Percentiles rank a stretch among this genome's conserved stretches.
Evolutionary conservation across 2,888 invertebrate genomes (phyloP).

Genomic region (Pardosa pseudoannulata): DNA sequence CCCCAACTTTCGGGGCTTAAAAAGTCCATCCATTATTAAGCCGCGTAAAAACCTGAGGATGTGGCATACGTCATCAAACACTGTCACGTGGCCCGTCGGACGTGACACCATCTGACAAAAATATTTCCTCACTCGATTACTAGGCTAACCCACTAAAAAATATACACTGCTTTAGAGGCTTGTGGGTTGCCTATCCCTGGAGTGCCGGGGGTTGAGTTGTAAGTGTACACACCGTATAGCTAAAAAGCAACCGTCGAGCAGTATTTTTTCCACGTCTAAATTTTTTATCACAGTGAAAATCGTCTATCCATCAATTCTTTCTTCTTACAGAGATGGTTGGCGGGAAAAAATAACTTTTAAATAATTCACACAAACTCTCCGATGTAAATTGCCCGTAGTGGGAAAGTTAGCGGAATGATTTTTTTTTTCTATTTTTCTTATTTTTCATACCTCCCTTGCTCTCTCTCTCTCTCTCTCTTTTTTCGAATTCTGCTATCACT

Average conservation of each 20-base stretch:
- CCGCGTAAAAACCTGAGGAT: constrained; percentile 50
- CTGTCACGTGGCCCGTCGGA: constrained; percentile 38
- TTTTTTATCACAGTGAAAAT: constrained; percentile 56
- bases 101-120: constrained; percentile 57
- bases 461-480: not conserved
- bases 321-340: constrained; percentile 11
- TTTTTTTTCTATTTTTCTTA: not conserved
- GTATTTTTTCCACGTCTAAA: constrained; percentile 56
- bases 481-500: constrained; percentile 53
- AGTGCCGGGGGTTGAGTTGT: constrained; percentile 56
- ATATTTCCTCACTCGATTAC: constrained; percentile 58
- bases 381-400: constrained; percentile 63
- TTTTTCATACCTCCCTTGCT: constrained; percentile 20
- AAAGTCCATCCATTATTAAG: constrained; percentile 44
- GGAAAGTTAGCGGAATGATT: constrained; percentile 18
- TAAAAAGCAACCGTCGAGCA: constrained; percentile 21
- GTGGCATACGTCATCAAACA: constrained; percentile 64
- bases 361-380: constrained; percentile 59
- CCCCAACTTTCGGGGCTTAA: not conserved
- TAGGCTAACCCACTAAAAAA: constrained; percentile 34
- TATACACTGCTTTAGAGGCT: constrained; percentile 18
- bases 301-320: constrained; percentile 65
- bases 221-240: constrained; percentile 46
- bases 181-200: constrained; percentile 26
- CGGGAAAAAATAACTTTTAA: constrained; percentile 55